Conservation (phyloP, 2,888 invertebrate genomes). For the Spatulosminthurus flaviceps region DNA sequence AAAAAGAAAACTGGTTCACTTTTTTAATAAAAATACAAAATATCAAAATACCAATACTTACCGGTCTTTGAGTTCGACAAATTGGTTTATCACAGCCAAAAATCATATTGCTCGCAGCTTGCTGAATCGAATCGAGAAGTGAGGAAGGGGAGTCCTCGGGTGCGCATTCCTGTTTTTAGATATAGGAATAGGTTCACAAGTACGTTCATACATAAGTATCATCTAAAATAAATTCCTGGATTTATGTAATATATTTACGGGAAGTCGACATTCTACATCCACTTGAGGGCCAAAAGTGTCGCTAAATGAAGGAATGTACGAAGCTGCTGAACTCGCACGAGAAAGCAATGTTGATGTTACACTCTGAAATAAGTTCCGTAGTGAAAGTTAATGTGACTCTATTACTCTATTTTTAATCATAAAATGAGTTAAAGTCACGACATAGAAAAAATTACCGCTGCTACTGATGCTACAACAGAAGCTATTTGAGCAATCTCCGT, state of each 20-base stretch:
- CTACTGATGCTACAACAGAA: constrained; percentile 23
- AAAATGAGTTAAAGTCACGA: background rate
- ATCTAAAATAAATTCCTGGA: too few relatives aligned
- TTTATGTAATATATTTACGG: too few relatives aligned
- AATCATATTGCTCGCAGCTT: constrained; percentile 19
- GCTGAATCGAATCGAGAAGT: background rate
- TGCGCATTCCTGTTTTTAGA: background rate
- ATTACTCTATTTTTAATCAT: background rate
- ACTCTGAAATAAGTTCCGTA: background rate
- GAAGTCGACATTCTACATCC: constrained; percentile 11
- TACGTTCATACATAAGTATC: background rate
- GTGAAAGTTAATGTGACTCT: background rate
- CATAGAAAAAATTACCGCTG: background rate
- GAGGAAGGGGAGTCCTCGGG: background rate
- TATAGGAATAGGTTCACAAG: too few relatives aligned
- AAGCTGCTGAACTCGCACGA: constrained; percentile 26
- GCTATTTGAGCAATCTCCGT: background rate
- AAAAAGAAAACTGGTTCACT: too few relatives aligned
- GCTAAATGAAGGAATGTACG: constrained; percentile 35
- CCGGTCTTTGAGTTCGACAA: background rate
- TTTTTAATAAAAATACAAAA: background rate
- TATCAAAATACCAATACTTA: background rate
- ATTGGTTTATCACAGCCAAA: constrained; percentile 3
- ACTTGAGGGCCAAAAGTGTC: constrained; percentile 38
- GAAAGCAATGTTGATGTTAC: constrained; percentile 5